phyloP scores from a whole-genome alignment of 2,113 vertebrate genomes.

The Anseranas semipalmata region DNA sequence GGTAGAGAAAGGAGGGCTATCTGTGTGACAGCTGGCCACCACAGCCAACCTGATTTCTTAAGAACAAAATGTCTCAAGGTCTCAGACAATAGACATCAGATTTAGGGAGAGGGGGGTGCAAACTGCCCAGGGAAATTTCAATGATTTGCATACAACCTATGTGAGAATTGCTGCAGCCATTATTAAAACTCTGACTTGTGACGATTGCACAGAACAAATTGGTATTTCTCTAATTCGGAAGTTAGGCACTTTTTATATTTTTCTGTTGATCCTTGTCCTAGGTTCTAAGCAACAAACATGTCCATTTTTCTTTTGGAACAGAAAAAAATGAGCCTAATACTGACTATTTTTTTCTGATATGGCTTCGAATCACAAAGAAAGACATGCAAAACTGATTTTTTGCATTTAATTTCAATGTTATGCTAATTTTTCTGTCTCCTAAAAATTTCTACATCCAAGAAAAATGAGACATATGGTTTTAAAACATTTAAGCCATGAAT shows the following conservation, averaged over 20 bases:
- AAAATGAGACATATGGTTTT: slow-evolving; percentile 55
- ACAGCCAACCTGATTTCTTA: background rate
- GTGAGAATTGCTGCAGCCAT: background rate
- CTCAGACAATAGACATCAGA: background rate
- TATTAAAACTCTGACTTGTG: background rate
- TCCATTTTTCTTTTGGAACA: background rate
- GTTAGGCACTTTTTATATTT: background rate
- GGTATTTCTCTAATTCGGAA: background rate
- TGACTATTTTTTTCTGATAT: background rate
- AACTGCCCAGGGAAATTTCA: background rate
- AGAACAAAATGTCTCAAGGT: background rate
- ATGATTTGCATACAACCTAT: background rate
- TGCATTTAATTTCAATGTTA: slow-evolving; percentile 41
- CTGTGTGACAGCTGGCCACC: background rate
- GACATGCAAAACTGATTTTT: slow-evolving; percentile 32
- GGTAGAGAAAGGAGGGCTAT: background rate
- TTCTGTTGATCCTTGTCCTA: background rate
- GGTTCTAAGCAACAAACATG: background rate
- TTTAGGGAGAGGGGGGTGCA: background rate
- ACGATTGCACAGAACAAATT: background rate
- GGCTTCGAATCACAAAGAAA: background rate
- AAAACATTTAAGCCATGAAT: background rate
- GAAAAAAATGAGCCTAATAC: background rate
- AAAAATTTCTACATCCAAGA: slow-evolving; percentile 38
- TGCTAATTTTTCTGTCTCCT: slow-evolving; percentile 46